phyloP scores from a whole-genome alignment of 2,797 vertebrate genomes.

The Threskiornis aethiopicus region DNA sequence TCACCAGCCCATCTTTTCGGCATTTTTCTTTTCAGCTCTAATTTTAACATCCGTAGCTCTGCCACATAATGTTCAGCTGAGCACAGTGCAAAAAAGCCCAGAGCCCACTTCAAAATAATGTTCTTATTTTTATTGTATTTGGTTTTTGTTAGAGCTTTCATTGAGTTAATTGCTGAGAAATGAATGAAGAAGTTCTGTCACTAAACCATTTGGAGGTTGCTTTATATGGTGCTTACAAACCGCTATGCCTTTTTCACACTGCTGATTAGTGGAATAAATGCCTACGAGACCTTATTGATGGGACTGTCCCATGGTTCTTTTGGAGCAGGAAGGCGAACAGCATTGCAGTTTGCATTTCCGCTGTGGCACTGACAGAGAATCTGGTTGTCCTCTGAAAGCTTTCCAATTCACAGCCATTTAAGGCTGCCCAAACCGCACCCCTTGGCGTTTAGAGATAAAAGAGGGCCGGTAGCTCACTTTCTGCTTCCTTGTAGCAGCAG shows the following conservation, averaged over 20 bases:
- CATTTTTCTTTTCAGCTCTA: conserved; percentile 17
- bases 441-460: neutral
- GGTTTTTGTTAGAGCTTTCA: neutral
- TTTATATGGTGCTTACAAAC: neutral
- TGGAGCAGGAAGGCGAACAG: neutral
- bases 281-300: neutral
- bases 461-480: neutral
- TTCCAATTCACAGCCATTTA: neutral
- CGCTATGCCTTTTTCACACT: neutral
- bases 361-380: neutral
- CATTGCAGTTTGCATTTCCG: neutral
- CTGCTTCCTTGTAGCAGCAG: neutral
- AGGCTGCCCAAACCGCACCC: neutral
- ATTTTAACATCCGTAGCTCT: conserved; percentile 23
- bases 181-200: neutral
- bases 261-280: neutral
- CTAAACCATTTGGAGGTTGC: neutral
- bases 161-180: neutral
- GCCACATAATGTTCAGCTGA: neutral
- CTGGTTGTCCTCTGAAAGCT: neutral
- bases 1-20: conserved; percentile 1
- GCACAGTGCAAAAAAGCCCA: neutral
- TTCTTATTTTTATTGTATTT: neutral
- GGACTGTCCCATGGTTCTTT: neutral
- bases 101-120: neutral